Base-by-base conservation (phyloP, 1,140 invertebrate species). In the Papilio aristodemus region DNA sequence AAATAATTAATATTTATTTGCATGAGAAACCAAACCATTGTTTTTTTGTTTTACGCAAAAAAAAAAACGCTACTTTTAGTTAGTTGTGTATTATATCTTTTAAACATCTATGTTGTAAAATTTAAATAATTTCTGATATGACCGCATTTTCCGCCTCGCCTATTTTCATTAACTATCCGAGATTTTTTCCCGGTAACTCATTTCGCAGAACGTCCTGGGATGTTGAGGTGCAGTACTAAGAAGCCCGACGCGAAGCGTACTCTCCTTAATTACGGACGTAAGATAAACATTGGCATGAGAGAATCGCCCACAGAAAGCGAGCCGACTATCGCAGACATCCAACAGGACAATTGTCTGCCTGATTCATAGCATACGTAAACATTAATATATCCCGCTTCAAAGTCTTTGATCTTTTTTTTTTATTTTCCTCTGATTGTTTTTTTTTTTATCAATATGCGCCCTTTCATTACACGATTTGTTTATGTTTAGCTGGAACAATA, bases 231-330 rank as follows among this genome's bases (percentile, higher is more conserved):
- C 36, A 39, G 27, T 79, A 73, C 77, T 39, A 17, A 76, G 79
- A 84, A 86, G 43, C 72, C n/a, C 66, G 72, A 79, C 70, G 70
- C 75, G 68, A 70, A 64, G 67, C 64, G 77, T 77, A 78, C 73
- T 59, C 66, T 59, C 71, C 71, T 79, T 80, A 78, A 81, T 78
- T 76, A 73, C 75, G 72, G 64, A 71, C 69, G 71, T 19, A 78
- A 73, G 66, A 81, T 83, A 81, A 82, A 78, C 71, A 77, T 58
- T 74, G 63, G 71, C 83, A 79, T 84, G 85, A 73, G 83, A 87
- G 80, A 67, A 71, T 76, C 71, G 68, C 77, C 77, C 70, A 74
- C 79, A 68, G 39, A 22, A 17, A 64, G 36, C 60, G 43, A 67
- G 66, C 32, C 67, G 46, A 73, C 74, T 80, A 73, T 74, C 76